Percentiles rank a stretch among this genome's conserved stretches.
Evolutionary conservation across 2,113 vertebrate genomes (phyloP).

Genomic region (Gallinago paraguaiae): DNA sequence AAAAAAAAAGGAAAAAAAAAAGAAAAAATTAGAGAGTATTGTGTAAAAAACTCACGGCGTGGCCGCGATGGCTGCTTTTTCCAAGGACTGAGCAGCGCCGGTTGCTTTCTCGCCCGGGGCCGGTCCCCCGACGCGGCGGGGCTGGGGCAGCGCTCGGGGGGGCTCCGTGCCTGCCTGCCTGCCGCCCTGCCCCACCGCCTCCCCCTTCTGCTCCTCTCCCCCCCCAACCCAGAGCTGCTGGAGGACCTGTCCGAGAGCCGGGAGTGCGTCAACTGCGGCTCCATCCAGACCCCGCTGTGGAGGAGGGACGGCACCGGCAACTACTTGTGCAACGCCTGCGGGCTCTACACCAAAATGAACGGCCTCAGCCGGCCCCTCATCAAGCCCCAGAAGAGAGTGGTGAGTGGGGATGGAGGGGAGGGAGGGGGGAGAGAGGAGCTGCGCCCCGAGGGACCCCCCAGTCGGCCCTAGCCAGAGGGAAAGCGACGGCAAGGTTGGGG

Average conservation of each 20-base stretch:
- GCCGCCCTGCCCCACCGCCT: not conserved
- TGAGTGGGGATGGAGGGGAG: slow-evolving; percentile 72
- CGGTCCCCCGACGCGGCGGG: not conserved
- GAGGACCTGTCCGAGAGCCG: slow-evolving; percentile 94
- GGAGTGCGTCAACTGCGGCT: slow-evolving; percentile 98
- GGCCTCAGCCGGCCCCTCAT: slow-evolving; percentile 97
- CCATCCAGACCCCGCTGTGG: slow-evolving; percentile 98
- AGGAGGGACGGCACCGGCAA: slow-evolving; percentile 96
- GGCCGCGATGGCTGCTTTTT: not conserved
- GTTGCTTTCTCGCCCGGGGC: not conserved
- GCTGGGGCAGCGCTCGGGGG: not conserved
- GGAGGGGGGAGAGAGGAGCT: rapidly evolving
- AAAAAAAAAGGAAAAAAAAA: no score
- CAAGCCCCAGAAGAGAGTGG: slow-evolving; percentile 97
- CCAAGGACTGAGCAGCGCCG: not conserved
- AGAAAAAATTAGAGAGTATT: not conserved
- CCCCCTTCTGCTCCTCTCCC: not conserved
- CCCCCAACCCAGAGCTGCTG: slow-evolving; percentile 80
- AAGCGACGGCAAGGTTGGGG: not conserved
- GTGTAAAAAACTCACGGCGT: rapidly evolving
- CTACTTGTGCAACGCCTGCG: slow-evolving; percentile 99
- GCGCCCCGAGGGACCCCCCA: rapidly evolving
- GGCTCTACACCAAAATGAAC: slow-evolving; percentile 99
- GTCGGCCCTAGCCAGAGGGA: not conserved
- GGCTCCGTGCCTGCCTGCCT: rapidly evolving